Percentiles rank a stretch among this genome's conserved stretches.
Evolutionary conservation across 1,140 invertebrate genomes (phyloP).

Genomic region (Drosophila bocqueti): DNA sequence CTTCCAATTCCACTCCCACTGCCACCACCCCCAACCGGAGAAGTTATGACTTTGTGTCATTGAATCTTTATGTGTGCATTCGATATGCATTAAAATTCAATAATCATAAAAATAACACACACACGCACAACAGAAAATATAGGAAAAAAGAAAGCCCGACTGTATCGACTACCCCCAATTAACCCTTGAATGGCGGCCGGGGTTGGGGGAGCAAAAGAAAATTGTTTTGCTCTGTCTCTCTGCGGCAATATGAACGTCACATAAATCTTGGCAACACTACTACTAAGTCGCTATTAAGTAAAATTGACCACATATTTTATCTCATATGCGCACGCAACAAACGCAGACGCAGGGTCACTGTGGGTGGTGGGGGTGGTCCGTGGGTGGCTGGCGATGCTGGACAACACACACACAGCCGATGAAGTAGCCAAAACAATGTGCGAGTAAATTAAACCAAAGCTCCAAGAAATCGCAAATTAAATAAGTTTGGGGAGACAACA

Average conservation of each 20-base stretch:
- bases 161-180: constrained; percentile 43
- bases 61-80: constrained; percentile 76
- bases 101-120: constrained; percentile 75
- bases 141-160: neutral
- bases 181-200: constrained; percentile 51
- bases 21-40: neutral
- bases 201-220: constrained; percentile 24
- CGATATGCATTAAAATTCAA: constrained; percentile 82
- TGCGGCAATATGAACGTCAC: constrained; percentile 79
- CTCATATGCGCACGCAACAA: constrained; percentile 70
- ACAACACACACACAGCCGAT: constrained; percentile 1
- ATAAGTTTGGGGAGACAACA: constrained; percentile 6
- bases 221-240: constrained; percentile 32
- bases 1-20: neutral
- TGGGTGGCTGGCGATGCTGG: constrained; percentile 1
- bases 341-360: constrained; percentile 6
- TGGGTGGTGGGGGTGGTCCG: constrained; percentile 1
- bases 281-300: constrained; percentile 83
- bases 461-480: constrained; percentile 27
- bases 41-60: constrained; percentile 64
- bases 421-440: constrained; percentile 31
- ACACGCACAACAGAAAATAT: constrained; percentile 45
- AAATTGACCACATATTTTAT: constrained; percentile 84
- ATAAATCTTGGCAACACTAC: constrained; percentile 80
- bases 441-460: constrained; percentile 52